These are phyloP conservation scores for Columba guinea DNA, from an alignment of 2,797 vertebrate genomes.

Conservation along the genomic window DNA sequence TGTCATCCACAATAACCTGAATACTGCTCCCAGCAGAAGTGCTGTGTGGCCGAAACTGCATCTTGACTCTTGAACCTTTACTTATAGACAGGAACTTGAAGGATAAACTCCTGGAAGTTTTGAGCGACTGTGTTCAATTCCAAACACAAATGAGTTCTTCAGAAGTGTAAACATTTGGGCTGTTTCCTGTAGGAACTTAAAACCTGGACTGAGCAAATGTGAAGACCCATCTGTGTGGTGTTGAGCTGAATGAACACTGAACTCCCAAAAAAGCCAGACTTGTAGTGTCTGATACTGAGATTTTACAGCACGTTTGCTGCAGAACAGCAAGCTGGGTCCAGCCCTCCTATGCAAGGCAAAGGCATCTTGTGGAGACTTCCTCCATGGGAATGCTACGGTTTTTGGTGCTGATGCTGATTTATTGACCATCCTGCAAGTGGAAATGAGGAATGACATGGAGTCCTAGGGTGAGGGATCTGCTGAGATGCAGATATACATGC, in stretches of 20 bases:
- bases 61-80: not conserved
- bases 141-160: not conserved
- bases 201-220: not conserved
- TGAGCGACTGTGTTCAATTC: not conserved
- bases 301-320: not conserved
- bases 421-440: not conserved
- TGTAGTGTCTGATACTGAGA: not conserved
- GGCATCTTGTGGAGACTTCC: not conserved
- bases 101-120: not conserved
- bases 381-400: not conserved
- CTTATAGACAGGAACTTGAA: not conserved
- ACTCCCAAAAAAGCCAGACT: not conserved
- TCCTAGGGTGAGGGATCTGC: not conserved
- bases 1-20: not conserved
- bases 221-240: accelerated
- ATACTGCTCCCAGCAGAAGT: not conserved
- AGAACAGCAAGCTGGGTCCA: not conserved
- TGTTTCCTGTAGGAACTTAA: not conserved
- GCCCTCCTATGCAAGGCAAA: not conserved
- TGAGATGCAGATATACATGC: not conserved
- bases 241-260: not conserved
- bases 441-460: not conserved
- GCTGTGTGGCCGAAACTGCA: not conserved
- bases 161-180: not conserved
- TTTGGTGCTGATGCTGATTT: not conserved